Percentiles rank a stretch among this genome's conserved stretches.
These are phyloP conservation scores for Anoura caudifer DNA, from an alignment of 2,113 vertebrate species.

Conservation along the genomic window DNA sequence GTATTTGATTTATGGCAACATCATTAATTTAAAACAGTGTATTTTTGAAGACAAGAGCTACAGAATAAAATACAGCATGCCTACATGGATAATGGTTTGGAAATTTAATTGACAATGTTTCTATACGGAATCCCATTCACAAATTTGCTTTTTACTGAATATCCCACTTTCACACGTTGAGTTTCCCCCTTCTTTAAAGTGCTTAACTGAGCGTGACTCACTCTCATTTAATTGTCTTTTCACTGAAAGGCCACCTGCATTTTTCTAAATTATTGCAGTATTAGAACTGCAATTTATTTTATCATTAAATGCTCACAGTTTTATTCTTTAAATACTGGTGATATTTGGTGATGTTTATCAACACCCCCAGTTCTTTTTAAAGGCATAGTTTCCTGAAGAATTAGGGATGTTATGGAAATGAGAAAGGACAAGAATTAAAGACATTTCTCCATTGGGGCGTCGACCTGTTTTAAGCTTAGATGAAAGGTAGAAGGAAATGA, in stretches of 20 bases:
- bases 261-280: slow-evolving; percentile 1
- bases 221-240: slow-evolving; percentile 29
- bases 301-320: background rate
- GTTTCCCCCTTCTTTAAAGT: background rate
- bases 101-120: background rate
- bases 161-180: background rate
- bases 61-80: background rate
- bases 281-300: background rate
- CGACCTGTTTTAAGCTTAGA: background rate
- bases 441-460: background rate
- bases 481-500: background rate
- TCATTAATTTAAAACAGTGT: background rate
- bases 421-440: background rate
- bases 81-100: background rate
- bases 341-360: background rate
- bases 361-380: background rate
- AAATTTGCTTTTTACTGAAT: slow-evolving; percentile 5
- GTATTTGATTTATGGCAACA: background rate
- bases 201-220: background rate
- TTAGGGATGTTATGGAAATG: background rate
- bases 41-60: background rate
- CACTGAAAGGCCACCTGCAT: background rate
- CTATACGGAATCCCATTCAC: background rate
- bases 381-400: background rate
- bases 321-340: background rate